These are phyloP conservation scores for Campodea augens DNA, from an alignment of 1,140 invertebrate species.

Conservation along the genomic window DNA sequence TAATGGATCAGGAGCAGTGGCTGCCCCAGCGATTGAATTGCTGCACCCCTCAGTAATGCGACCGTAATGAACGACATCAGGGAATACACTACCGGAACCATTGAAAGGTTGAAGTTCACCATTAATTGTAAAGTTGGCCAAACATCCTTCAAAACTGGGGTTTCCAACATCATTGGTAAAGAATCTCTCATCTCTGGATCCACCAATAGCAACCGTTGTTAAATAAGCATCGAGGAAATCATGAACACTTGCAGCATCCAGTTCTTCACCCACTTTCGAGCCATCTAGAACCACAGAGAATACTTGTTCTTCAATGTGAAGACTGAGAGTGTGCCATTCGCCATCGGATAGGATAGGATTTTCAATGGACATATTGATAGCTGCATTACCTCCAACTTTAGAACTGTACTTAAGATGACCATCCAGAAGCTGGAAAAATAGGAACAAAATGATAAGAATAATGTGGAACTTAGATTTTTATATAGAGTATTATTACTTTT, in stretches of 20 bases:
- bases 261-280: conserved; percentile 51
- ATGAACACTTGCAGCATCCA: conserved; percentile 64
- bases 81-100: conserved; percentile 51
- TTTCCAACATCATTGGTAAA: conserved; percentile 26
- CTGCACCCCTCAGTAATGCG: conserved; percentile 30
- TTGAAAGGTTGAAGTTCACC: conserved; percentile 74
- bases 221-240: conserved; percentile 81
- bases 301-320: conserved; percentile 35
- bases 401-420: conserved; percentile 56
- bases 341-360: conserved; percentile 39
- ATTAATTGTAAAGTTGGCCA: conserved; percentile 75
- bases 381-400: conserved; percentile 36
- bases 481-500: too few relatives aligned
- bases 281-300: conserved; percentile 40
- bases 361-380: conserved; percentile 60
- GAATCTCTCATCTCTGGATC: conserved; percentile 32
- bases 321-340: conserved; percentile 64
- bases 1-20: conserved; percentile 59
- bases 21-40: conserved; percentile 34
- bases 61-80: conserved; percentile 34
- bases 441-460: too few relatives aligned
- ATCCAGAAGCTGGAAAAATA: conserved; percentile 27
- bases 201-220: conserved; percentile 55
- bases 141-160: conserved; percentile 62
- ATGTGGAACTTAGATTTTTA: too few relatives aligned